These are phyloP conservation scores for Trichonephila inaurata DNA, from an alignment of 1,140 invertebrate genomes.

Conservation along the genomic window DNA sequence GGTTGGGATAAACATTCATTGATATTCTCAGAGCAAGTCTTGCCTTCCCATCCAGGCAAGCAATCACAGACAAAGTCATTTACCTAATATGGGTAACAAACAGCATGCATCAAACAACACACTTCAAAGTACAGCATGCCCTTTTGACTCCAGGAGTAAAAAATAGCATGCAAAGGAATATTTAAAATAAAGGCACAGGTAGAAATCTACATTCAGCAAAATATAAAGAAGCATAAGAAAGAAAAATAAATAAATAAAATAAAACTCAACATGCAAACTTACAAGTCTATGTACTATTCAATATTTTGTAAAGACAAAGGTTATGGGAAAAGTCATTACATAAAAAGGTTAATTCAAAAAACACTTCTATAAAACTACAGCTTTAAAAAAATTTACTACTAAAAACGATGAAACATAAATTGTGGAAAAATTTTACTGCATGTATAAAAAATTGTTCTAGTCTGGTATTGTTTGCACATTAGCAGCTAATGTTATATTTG, in stretches of 20 bases:
- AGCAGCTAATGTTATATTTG: too few species aligned
- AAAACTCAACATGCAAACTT: not conserved
- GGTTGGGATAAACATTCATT: constrained; percentile 87
- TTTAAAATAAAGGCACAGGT: not conserved
- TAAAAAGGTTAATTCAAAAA: too few species aligned
- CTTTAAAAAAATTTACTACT: too few species aligned
- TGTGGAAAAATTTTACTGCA: too few species aligned
- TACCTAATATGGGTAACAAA: constrained; percentile 65
- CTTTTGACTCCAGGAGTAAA: not conserved
- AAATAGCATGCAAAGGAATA: constrained; percentile 30
- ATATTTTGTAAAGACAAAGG: too few species aligned
- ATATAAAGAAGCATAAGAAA: too few species aligned
- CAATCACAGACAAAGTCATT: constrained; percentile 89
- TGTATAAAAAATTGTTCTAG: too few species aligned
- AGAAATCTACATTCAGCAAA: not conserved
- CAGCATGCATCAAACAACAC: constrained; percentile 57
- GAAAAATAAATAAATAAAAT: too few species aligned
- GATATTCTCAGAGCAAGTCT: constrained; percentile 90
- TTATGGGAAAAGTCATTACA: too few species aligned
- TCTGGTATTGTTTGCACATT: too few species aligned
- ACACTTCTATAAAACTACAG: too few species aligned
- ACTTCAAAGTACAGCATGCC: not conserved
- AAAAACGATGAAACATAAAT: too few species aligned
- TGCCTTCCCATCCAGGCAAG: constrained; percentile 90
- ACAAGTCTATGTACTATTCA: not conserved